These are phyloP conservation scores for Pteronura brasiliensis DNA, from an alignment of 2,113 vertebrate species.

Conservation along the genomic window DNA sequence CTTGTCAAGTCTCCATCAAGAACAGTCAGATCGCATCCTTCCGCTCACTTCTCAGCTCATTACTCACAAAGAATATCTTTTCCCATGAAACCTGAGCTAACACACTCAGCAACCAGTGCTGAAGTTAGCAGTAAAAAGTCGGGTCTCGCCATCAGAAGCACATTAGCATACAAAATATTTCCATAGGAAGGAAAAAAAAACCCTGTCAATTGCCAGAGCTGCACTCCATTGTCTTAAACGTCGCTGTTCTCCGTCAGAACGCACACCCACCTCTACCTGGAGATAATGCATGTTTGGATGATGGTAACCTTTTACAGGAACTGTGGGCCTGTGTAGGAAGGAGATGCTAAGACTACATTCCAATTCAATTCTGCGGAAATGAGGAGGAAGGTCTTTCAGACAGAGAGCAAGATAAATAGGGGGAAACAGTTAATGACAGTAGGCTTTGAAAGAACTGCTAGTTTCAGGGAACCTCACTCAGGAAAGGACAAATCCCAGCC, in stretches of 20 bases:
- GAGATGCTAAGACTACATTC: constrained; percentile 62
- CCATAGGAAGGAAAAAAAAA: constrained; percentile 20
- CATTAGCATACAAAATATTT: constrained; percentile 75
- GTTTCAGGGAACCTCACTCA: constrained; percentile 67
- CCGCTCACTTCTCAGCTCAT: constrained; percentile 46
- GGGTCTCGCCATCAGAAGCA: constrained; percentile 53
- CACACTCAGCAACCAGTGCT: constrained; percentile 12
- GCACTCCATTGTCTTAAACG: constrained; percentile 59
- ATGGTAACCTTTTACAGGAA: neutral
- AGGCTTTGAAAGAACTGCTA: constrained; percentile 69
- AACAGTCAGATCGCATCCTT: constrained; percentile 9
- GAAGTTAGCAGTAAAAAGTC: constrained; percentile 64
- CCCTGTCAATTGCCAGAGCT: neutral
- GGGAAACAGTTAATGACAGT: constrained; percentile 70
- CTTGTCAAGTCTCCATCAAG: constrained; percentile 22
- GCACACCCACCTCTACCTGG: constrained; percentile 36
- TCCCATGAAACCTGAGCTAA: constrained; percentile 68
- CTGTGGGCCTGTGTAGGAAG: constrained; percentile 53
- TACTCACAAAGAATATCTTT: constrained; percentile 21
- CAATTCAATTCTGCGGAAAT: constrained; percentile 59
- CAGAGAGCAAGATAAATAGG: constrained; percentile 75
- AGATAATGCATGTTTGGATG: constrained; percentile 3
- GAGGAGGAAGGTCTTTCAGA: constrained; percentile 68
- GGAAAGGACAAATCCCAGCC: constrained; percentile 61
- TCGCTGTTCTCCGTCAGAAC: constrained; percentile 47